Evolutionary conservation across 2,888 invertebrate genomes (phyloP).

Genomic region (Yponomeuta sedellus): DNA sequence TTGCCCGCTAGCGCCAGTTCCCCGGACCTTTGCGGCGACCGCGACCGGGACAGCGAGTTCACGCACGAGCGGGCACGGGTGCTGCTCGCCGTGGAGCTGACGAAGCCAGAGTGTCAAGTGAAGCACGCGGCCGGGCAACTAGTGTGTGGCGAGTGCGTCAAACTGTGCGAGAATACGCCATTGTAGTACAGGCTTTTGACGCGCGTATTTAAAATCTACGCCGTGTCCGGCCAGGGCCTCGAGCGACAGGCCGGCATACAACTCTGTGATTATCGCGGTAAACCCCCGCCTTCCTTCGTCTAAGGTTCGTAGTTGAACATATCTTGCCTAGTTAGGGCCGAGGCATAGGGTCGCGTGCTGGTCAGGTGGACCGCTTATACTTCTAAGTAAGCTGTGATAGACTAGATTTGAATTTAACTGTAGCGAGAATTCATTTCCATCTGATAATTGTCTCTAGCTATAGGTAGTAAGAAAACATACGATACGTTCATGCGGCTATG

Average conservation of each 20-base stretch:
- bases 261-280: slow-evolving; percentile 27
- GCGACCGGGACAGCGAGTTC: slow-evolving; percentile 24
- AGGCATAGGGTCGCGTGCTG: slow-evolving; percentile 7
- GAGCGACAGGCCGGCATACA: slow-evolving; percentile 27
- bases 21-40: slow-evolving; percentile 53
- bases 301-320: slow-evolving; percentile 29
- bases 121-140: slow-evolving; percentile 38
- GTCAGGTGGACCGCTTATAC: slow-evolving; percentile 35
- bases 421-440: slow-evolving; percentile 39
- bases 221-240: slow-evolving; percentile 44
- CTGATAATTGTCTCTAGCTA: slow-evolving; percentile 48
- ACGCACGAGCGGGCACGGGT: slow-evolving; percentile 45
- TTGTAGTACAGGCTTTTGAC: slow-evolving; percentile 70
- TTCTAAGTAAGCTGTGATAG: slow-evolving; percentile 71
- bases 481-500: slow-evolving; percentile 34
- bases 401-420: slow-evolving; percentile 60
- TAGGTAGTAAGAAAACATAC: slow-evolving; percentile 51
- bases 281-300: slow-evolving; percentile 34
- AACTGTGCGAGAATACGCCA: slow-evolving; percentile 43
- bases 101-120: slow-evolving; percentile 36
- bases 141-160: slow-evolving; percentile 44
- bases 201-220: slow-evolving; percentile 69
- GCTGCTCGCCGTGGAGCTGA: slow-evolving; percentile 61
- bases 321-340: slow-evolving; percentile 29
- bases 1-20: slow-evolving; percentile 61